These are phyloP conservation scores for Gallinago stenura DNA, from an alignment of 2,797 vertebrate species.

Conservation along the genomic window DNA sequence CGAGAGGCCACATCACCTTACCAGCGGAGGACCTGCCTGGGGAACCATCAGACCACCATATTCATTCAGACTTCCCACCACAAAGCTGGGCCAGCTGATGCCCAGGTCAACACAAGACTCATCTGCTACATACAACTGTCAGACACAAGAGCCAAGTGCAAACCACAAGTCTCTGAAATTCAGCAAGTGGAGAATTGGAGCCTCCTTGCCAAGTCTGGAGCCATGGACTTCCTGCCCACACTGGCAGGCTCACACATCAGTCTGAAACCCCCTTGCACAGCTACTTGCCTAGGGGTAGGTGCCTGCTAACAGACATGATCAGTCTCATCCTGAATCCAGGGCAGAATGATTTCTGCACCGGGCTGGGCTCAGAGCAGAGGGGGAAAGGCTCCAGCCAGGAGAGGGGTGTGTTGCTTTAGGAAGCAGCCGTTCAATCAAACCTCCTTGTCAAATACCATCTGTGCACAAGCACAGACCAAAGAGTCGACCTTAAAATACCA, in stretches of 20 bases:
- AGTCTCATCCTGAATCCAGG: background rate
- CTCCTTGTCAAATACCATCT: background rate
- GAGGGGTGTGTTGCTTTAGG: background rate
- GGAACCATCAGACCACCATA: background rate
- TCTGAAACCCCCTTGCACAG: background rate
- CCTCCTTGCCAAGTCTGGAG: background rate
- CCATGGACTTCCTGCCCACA: background rate
- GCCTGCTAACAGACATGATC: background rate
- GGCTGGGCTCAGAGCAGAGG: background rate
- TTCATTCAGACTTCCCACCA: background rate
- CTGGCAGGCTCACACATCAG: accelerated
- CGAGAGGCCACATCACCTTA: background rate
- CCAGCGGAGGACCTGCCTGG: background rate
- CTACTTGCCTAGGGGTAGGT: background rate
- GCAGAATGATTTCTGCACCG: background rate
- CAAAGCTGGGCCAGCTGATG: background rate
- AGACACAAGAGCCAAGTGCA: background rate
- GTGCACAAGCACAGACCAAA: background rate
- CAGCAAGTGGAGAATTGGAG: background rate
- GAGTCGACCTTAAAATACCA: background rate
- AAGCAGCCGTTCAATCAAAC: background rate
- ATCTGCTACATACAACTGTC: accelerated
- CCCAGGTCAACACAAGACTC: background rate
- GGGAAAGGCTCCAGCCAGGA: background rate
- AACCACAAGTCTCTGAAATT: background rate